Evolutionary conservation across 1,140 invertebrate species (phyloP).

Genomic region (Cylas formicarius): DNA sequence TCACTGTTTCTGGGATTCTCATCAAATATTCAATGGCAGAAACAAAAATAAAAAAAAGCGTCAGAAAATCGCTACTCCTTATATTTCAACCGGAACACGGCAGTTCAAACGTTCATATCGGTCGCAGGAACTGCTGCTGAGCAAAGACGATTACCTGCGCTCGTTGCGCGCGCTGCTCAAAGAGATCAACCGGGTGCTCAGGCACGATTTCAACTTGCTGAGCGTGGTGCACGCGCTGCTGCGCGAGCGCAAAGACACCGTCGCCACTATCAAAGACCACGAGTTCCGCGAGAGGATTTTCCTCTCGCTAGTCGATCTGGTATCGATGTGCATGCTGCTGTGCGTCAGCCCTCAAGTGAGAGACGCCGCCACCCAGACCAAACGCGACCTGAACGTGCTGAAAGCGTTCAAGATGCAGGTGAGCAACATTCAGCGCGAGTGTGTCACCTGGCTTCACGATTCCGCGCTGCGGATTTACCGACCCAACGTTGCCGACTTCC

Average conservation of each 20-base stretch:
- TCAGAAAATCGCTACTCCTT: too few species aligned
- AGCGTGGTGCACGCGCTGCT: slow-evolving; percentile 64
- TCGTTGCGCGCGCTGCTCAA: slow-evolving; percentile 74
- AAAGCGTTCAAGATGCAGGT: slow-evolving; percentile 45
- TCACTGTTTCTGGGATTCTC: too few species aligned
- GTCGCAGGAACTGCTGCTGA: slow-evolving; percentile 76
- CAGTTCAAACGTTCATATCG: neutral
- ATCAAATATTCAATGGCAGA: too few species aligned
- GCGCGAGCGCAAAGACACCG: slow-evolving; percentile 52
- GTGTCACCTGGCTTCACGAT: slow-evolving; percentile 79
- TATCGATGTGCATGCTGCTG: slow-evolving; percentile 79
- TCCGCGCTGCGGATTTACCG: slow-evolving; percentile 68
- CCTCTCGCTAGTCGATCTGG: slow-evolving; percentile 72
- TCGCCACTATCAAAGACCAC: slow-evolving; percentile 47
- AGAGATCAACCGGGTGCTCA: slow-evolving; percentile 78
- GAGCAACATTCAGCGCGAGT: slow-evolving; percentile 71
- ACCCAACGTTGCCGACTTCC: slow-evolving; percentile 63
- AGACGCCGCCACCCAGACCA: slow-evolving; percentile 54
- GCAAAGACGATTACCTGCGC: slow-evolving; percentile 84
- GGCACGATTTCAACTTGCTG: slow-evolving; percentile 69
- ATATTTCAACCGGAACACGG: too few species aligned
- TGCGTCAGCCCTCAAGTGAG: slow-evolving; percentile 68
- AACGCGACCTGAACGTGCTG: slow-evolving; percentile 47
- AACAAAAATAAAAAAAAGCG: too few species aligned
- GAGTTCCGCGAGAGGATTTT: slow-evolving; percentile 79